Percentiles rank a stretch among this genome's conserved stretches.
These are phyloP conservation scores for Leucania comma DNA, from an alignment of 2,888 invertebrate species.

Conservation along the genomic window DNA sequence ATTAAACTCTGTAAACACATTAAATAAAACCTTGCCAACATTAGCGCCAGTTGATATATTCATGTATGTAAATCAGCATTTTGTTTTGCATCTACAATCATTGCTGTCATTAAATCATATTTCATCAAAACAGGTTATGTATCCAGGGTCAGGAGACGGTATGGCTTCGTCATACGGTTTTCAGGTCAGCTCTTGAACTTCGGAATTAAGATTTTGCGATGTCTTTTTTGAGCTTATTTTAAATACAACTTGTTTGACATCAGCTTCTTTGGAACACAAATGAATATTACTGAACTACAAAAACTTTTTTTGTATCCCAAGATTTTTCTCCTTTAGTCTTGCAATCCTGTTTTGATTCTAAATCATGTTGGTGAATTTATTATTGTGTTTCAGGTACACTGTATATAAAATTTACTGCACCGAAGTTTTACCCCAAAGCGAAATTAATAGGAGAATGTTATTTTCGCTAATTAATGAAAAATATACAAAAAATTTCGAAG, in stretches of 20 bases:
- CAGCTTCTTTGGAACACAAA: not conserved
- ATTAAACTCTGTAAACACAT: constrained; percentile 30
- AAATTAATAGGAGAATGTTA: constrained; percentile 1
- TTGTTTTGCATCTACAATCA: constrained; percentile 25
- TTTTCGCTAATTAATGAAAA: not conserved
- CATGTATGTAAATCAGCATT: constrained; percentile 32
- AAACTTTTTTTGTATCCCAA: not conserved
- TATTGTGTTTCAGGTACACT: constrained; percentile 17
- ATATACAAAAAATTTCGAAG: not conserved
- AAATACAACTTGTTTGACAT: constrained; percentile 18
- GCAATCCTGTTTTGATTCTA: constrained; percentile 10
- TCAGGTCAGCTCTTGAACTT: constrained; percentile 52
- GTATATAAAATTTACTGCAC: constrained; percentile 3
- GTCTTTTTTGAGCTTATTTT: constrained; percentile 35
- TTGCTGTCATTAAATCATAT: constrained; percentile 43
- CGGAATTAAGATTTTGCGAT: constrained; percentile 22
- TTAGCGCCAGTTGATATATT: constrained; percentile 45
- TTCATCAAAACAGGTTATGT: constrained; percentile 59
- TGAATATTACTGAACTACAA: not conserved
- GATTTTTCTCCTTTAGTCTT: not conserved
- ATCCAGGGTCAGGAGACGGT: constrained; percentile 42
- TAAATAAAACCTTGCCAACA: constrained; percentile 15
- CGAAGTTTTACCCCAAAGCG: not conserved
- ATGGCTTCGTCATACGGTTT: constrained; percentile 23
- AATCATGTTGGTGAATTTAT: not conserved